Base-by-base conservation (phyloP, 1,140 invertebrate genomes). In the Alviniconcha marisindica region DNA sequence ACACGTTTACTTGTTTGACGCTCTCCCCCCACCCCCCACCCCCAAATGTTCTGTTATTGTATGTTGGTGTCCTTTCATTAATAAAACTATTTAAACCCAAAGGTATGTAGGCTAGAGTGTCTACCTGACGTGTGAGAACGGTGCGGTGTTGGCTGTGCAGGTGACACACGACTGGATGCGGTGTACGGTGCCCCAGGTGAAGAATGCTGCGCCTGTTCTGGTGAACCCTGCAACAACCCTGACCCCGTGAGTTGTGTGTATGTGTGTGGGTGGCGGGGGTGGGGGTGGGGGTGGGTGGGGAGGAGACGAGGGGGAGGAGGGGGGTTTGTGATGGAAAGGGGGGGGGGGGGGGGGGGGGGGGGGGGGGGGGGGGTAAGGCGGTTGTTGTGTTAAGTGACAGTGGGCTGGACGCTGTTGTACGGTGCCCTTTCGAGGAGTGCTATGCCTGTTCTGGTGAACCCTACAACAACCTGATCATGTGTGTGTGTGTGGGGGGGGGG, bases 131-230 rank as follows among this genome's bases (percentile, higher is more conserved):
- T n/a, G n/a, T n/a, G n/a, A n/a, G n/a, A n/a, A n/a, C n/a, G n/a
- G n/a, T n/a, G n/a, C n/a, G n/a, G n/a, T n/a, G n/a, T n/a, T n/a
- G n/a, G n/a, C n/a, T 33, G 48, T 51, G 15, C 51, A 78, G 77
- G 77, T 51, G 51, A 78, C 77, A 0, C 0, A 38, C 14, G 31
- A 2, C 28, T 78, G 48, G 77, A 78, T 31, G 4, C 40, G 14
- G 2, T 82, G 42, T 73, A 73, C 12, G 80, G 66, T n/a, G 79
- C 42, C 12, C 63, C 66, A 12, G 81, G 81, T 31, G 51, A 38
- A 15, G 73, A 82, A 63, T 82, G 81, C 38, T 82, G 81, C 77
- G 28, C 36, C 24, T 82, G 73, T 77, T 2, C 31, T n/a, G 81
- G 81, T n/a, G 81, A 31, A 0, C 10, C n/a, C 24, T 82, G 73